A percentile compares a stretch with the other conserved stretches of the same genome.
Conservation (phyloP, 2,888 invertebrate genomes). For the Anthrax anthrax region DNA sequence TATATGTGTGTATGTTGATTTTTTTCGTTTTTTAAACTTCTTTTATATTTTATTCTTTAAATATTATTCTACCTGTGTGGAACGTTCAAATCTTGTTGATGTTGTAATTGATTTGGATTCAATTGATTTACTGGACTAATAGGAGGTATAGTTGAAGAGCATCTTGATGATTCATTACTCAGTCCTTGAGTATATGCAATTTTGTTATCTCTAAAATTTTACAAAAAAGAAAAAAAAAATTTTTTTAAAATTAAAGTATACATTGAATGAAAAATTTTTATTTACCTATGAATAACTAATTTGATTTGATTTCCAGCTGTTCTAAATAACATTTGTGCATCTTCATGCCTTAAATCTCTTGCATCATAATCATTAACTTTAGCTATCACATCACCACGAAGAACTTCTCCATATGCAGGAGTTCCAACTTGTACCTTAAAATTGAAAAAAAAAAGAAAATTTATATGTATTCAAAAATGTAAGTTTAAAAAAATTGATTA, state of each 20-base stretch:
- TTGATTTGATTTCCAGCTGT: conserved; percentile 66
- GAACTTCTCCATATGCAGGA: conserved; percentile 70
- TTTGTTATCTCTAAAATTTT: conserved; percentile 28
- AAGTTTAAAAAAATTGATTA: too few relatives aligned
- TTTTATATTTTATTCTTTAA: too few relatives aligned
- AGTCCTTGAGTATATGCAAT: conserved; percentile 33
- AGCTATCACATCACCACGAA: conserved; percentile 79
- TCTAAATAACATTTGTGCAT: conserved; percentile 77
- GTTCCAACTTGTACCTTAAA: conserved; percentile 76
- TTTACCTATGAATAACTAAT: conserved; percentile 69
- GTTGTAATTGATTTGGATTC: conserved; percentile 8
- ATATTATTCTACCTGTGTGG: conserved; percentile 38
- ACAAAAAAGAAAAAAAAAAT: neutral
- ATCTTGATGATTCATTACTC: conserved; percentile 38
- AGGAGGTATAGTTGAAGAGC: conserved; percentile 33
- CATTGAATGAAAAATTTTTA: neutral
- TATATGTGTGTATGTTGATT: too few relatives aligned
- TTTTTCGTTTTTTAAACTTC: too few relatives aligned
- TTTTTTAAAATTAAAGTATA: neutral
- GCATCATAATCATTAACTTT: conserved; percentile 84
- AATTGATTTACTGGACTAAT: conserved; percentile 16
- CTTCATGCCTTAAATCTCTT: conserved; percentile 73
- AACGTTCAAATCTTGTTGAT: conserved; percentile 17
- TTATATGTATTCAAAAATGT: too few relatives aligned
- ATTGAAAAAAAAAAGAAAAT: neutral